phyloP scores from a whole-genome alignment of 1,140 invertebrate species.

The Heliothis virescens region DNA sequence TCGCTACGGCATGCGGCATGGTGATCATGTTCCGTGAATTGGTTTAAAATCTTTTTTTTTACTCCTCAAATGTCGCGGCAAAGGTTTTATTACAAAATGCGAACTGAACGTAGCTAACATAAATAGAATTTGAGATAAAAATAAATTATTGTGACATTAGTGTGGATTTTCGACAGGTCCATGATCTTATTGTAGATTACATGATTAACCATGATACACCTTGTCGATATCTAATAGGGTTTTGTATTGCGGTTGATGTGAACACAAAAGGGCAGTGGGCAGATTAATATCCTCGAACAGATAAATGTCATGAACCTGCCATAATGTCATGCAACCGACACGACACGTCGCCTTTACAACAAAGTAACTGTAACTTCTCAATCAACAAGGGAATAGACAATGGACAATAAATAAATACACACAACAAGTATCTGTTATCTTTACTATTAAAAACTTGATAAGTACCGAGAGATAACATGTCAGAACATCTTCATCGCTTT shows the following conservation, averaged over 20 bases:
- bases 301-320: constrained; percentile 45
- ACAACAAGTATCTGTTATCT: not conserved
- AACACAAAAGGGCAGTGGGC: constrained; percentile 55
- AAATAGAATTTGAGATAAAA: constrained; percentile 4
- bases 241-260: constrained; percentile 28
- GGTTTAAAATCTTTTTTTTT: constrained; percentile 37
- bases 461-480: not conserved
- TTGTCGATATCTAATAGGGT: constrained; percentile 3
- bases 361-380: constrained; percentile 24
- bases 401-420: not conserved
- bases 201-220: not conserved
- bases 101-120: not conserved
- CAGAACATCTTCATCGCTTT: constrained; percentile 3
- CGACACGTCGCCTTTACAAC: constrained; percentile 48
- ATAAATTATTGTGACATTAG: not conserved
- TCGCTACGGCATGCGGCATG: constrained; percentile 48
- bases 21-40: constrained; percentile 48
- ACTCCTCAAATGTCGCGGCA: not conserved
- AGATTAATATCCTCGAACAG: constrained; percentile 62
- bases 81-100: constrained; percentile 6
- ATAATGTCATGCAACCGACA: constrained; percentile 57
- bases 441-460: constrained; percentile 4
- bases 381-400: constrained; percentile 30
- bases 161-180: not conserved
- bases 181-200: no score